Percentiles rank a stretch among this genome's conserved stretches.
These are phyloP conservation scores for Phrynosoma blainvillii DNA, from an alignment of 2,113 vertebrate genomes.

Conservation along the genomic window DNA sequence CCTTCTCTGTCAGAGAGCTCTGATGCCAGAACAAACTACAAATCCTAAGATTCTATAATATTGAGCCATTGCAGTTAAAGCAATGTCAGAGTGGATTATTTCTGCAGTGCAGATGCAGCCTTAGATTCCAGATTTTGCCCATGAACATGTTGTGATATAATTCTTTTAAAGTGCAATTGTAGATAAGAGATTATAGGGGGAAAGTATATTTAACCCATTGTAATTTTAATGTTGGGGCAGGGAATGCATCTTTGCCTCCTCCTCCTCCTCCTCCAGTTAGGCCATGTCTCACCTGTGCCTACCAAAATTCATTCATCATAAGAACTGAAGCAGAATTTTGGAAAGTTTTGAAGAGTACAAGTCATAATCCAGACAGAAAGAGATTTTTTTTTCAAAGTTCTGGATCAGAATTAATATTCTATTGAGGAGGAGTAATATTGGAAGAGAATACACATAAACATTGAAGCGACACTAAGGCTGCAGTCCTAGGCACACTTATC, in stretches of 20 bases:
- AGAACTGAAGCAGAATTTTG: neutral
- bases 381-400: too few species aligned
- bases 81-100: too few species aligned
- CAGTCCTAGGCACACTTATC: neutral
- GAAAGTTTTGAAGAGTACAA: neutral
- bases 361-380: too few species aligned
- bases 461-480: neutral
- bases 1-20: too few species aligned
- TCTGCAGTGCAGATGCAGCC: too few species aligned
- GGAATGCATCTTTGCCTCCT: neutral
- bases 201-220: slow-evolving; percentile 38
- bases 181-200: slow-evolving; percentile 19
- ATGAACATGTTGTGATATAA: slow-evolving; percentile 18
- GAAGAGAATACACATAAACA: slow-evolving; percentile 3
- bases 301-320: neutral
- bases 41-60: too few species aligned
- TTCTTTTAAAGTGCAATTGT: slow-evolving; percentile 39
- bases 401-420: too few species aligned
- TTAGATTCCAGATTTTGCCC: neutral
- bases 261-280: neutral
- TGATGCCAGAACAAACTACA: too few species aligned
- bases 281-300: neutral
- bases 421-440: neutral
- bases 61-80: too few species aligned
- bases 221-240: neutral